Base-by-base conservation (phyloP, 2,888 invertebrate genomes). In the Thera britannica region DNA sequence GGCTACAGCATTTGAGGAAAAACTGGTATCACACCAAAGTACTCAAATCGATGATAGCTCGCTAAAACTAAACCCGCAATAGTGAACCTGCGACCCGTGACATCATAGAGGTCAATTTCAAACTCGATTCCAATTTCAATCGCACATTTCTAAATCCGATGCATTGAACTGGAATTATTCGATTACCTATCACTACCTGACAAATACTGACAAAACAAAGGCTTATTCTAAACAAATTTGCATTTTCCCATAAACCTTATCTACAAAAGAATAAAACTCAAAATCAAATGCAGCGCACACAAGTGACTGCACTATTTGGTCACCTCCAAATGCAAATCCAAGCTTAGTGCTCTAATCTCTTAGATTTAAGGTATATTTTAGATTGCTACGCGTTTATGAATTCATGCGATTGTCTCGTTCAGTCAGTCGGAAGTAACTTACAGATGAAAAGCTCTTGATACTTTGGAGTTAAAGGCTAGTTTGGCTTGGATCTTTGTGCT, bases 151-250 rank as follows among this genome's bases (percentile, higher is more conserved):
- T 55, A 56, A 63, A 68, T 60, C 54, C 61, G 4, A 52, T 64
- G 57, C 64, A 57, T n/a, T 68, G 61, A 49, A 58, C 62, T 55
- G 52, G 41, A 61, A 62, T 62, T 65, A 68, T 38, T 59, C 62
- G 12, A 65, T 62, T 46, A 59, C 55, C 61, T 58, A 61, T 62
- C 58, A 12, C 52, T 61, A 60, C 51, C 63, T 63, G 69, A 52
- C 61, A 65, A 65, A 68, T 65, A 65, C 51, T 61, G 60, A 51
- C 56, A 49, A 56, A 62, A 62, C 65, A 62, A 65, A 69, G 58
- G 46, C 49, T 56, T 11, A 36, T 41, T 12, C 5, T 3, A 23
- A 9, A 59, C 51, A 67, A 35, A 48, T 48, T 54, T 36, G 11
- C 11, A 67, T 46, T 9, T 46, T 46, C 3, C 44, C 8, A 44